Conservation (phyloP, 2,797 vertebrate species). For the Acanthopagrus latus region DNA sequence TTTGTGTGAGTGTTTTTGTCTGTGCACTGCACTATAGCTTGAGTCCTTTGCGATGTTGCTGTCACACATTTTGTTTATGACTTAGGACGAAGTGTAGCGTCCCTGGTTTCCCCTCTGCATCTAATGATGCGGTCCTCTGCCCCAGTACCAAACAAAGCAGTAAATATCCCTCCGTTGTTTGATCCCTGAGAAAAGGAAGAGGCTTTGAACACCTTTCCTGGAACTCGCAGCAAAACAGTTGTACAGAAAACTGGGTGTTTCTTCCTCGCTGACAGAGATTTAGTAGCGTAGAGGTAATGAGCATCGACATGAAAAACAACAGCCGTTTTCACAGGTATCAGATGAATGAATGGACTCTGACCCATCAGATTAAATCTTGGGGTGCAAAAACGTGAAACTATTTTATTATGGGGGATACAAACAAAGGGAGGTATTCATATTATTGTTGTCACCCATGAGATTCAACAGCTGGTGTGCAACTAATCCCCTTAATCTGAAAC, state of each 20-base stretch:
- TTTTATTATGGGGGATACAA: not conserved
- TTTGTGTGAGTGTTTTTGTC: not conserved
- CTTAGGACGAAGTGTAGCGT: constrained; percentile 1
- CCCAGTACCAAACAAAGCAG: constrained; percentile 79
- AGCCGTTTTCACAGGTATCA: not conserved
- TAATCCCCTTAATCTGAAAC: not conserved
- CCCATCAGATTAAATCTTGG: not conserved
- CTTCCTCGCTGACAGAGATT: constrained; percentile 60
- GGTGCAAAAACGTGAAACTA: not conserved
- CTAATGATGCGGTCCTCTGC: constrained; percentile 58
- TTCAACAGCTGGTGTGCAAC: not conserved
- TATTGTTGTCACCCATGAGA: not conserved
- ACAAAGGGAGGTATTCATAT: not conserved
- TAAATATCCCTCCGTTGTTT: constrained; percentile 80
- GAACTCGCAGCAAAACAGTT: constrained; percentile 62
- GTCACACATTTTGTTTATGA: constrained; percentile 20
- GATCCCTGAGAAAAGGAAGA: constrained; percentile 80
- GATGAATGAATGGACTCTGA: not conserved
- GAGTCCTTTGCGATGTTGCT: not conserved
- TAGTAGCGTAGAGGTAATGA: constrained; percentile 25
- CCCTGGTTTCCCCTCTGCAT: constrained; percentile 44
- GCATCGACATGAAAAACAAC: not conserved
- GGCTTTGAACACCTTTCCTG: constrained; percentile 81
- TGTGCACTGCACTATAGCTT: not conserved
- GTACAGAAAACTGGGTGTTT: constrained; percentile 58